These are phyloP conservation scores for Drosophila meridiana DNA, from an alignment of 2,888 invertebrate species.

Conservation along the genomic window DNA sequence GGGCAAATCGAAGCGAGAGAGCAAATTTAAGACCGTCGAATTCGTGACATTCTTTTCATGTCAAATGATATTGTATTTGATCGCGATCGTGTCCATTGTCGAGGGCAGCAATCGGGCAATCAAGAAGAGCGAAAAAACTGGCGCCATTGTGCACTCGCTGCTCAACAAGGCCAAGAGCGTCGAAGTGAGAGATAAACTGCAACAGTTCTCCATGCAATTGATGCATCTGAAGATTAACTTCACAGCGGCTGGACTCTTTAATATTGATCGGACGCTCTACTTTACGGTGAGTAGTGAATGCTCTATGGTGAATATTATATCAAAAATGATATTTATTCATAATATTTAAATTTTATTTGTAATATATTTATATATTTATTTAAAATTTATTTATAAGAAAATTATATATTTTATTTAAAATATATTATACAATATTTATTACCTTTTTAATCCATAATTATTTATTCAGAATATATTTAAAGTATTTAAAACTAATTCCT, in stretches of 20 bases:
- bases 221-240: constrained; percentile 84
- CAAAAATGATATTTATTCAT: neutral
- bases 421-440: too few species aligned
- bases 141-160: constrained; percentile 82
- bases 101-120: constrained; percentile 84
- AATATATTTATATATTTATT: neutral
- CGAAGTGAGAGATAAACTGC: constrained; percentile 82
- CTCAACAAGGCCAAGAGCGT: constrained; percentile 81
- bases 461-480: neutral
- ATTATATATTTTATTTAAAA: too few species aligned
- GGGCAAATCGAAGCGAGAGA: constrained; percentile 83
- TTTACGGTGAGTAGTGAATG: constrained; percentile 81
- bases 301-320: neutral
- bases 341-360: neutral
- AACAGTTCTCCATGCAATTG: constrained; percentile 84
- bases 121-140: constrained; percentile 84
- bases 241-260: constrained; percentile 85
- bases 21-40: constrained; percentile 83
- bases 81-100: constrained; percentile 84
- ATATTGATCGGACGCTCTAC: constrained; percentile 84
- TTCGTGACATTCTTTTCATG: constrained; percentile 85
- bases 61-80: constrained; percentile 84
- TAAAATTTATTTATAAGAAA: too few species aligned
- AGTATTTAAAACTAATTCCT: too few species aligned
- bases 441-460: too few species aligned